phyloP scores from a whole-genome alignment of 1,140 invertebrate species.

The Cydia splendana region DNA sequence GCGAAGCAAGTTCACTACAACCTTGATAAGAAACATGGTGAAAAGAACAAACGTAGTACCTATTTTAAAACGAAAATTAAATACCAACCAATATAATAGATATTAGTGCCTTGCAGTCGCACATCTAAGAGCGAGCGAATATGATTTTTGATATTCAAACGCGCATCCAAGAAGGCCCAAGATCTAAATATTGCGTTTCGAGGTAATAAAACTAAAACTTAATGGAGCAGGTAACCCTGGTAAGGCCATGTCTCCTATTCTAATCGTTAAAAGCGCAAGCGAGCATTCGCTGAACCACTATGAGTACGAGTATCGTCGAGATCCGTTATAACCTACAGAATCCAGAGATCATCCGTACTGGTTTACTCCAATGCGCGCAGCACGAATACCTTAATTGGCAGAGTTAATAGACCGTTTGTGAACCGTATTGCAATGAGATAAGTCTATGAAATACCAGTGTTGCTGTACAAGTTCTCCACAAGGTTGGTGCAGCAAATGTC shows the following conservation, averaged over 20 bases:
- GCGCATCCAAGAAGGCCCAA: background rate
- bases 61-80: background rate
- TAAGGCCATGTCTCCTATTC: conserved; percentile 35
- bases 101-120: background rate
- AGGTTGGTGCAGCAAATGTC: conserved; percentile 62
- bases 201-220: conserved; percentile 50
- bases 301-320: background rate
- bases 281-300: background rate
- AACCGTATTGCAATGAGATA: background rate
- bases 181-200: conserved; percentile 33
- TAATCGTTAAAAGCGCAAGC: background rate
- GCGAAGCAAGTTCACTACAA: background rate
- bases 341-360: background rate
- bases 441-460: background rate
- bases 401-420: background rate
- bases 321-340: background rate
- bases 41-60: background rate
- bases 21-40: background rate
- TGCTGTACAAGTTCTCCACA: conserved; percentile 41
- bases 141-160: background rate
- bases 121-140: background rate
- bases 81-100: background rate
- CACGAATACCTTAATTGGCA: background rate
- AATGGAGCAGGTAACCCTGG: conserved; percentile 40
- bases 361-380: background rate